Percentiles rank a stretch among this genome's conserved stretches.
These are phyloP conservation scores for Drosophila rubida DNA, from an alignment of 2,888 invertebrate genomes.

Conservation along the genomic window DNA sequence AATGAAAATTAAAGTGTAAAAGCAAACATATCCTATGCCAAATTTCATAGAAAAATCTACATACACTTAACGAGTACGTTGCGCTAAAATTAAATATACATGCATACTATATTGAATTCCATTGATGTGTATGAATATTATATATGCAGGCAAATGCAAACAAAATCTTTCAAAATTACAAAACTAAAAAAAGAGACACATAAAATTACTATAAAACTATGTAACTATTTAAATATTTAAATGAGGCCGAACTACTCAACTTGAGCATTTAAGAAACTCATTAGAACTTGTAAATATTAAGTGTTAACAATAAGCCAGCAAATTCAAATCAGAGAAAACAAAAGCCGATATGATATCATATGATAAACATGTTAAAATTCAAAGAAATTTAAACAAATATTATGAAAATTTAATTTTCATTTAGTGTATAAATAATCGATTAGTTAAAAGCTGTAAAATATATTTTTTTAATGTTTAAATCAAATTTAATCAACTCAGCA, in stretches of 20 bases:
- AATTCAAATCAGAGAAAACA: constrained; percentile 1
- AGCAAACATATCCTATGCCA: constrained; percentile 80
- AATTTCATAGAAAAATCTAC: constrained; percentile 72
- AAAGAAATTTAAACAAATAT: constrained; percentile 16
- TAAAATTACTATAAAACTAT: constrained; percentile 33
- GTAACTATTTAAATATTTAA: constrained; percentile 44
- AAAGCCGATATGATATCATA: not conserved
- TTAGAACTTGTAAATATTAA: constrained; percentile 69
- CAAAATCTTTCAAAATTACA: constrained; percentile 41
- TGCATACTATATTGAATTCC: constrained; percentile 36
- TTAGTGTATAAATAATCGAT: constrained; percentile 54
- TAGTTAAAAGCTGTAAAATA: constrained; percentile 48
- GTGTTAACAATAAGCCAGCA: constrained; percentile 39
- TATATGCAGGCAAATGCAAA: constrained; percentile 14
- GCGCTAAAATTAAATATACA: constrained; percentile 39
- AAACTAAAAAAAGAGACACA: constrained; percentile 2
- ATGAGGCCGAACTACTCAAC: constrained; percentile 64
- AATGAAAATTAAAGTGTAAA: constrained; percentile 41
- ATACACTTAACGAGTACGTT: constrained; percentile 39
- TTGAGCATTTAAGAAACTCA: constrained; percentile 62
- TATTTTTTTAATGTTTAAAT: constrained; percentile 32
- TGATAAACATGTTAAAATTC: constrained; percentile 24
- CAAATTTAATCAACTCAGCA: not conserved
- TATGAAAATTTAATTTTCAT: constrained; percentile 62
- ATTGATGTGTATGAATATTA: constrained; percentile 48